Percentiles rank a stretch among this genome's conserved stretches.
Conservation (phyloP, 1,140 invertebrate genomes). For the Dolichoris vasculosae region DNA sequence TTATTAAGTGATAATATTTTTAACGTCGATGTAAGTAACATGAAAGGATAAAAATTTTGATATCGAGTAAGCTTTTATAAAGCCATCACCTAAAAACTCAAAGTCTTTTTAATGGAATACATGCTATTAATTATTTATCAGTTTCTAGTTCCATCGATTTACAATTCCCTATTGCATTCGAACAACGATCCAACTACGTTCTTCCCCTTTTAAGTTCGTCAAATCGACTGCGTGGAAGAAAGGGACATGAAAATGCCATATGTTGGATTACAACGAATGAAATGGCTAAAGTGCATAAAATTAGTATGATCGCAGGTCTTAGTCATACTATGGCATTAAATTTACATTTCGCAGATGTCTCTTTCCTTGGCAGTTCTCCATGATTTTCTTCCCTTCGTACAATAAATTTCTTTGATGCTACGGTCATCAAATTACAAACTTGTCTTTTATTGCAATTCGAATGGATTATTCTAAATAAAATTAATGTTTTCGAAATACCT, state of each 20-base stretch:
- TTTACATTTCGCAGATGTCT: slow-evolving; percentile 51
- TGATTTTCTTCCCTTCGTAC: not conserved
- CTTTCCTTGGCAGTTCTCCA: slow-evolving; percentile 16
- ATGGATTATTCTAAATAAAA: not conserved
- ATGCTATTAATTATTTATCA: slow-evolving; percentile 45
- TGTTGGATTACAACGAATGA: slow-evolving; percentile 48
- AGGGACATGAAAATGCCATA: slow-evolving; percentile 46
- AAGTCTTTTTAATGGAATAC: slow-evolving; percentile 22
- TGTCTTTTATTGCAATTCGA: not conserved
- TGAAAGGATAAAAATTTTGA: not conserved
- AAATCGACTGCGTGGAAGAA: not conserved
- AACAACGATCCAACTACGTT: not conserved
- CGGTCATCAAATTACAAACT: slow-evolving; percentile 8
- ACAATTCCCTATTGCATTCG: slow-evolving; percentile 3
- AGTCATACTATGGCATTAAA: slow-evolving; percentile 39
- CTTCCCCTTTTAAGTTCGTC: slow-evolving; percentile 26
- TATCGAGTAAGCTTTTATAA: not conserved
- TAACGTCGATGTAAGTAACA: not conserved
- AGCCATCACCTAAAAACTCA: slow-evolving; percentile 27
- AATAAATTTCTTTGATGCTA: slow-evolving; percentile 1
- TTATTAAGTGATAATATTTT: not conserved
- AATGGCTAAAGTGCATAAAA: slow-evolving; percentile 50
- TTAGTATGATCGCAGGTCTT: slow-evolving; percentile 46
- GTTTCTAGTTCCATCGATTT: not conserved
- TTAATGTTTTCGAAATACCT: not conserved